Conservation (phyloP, 2,888 invertebrate genomes). For the Bellardia bayeri region DNA sequence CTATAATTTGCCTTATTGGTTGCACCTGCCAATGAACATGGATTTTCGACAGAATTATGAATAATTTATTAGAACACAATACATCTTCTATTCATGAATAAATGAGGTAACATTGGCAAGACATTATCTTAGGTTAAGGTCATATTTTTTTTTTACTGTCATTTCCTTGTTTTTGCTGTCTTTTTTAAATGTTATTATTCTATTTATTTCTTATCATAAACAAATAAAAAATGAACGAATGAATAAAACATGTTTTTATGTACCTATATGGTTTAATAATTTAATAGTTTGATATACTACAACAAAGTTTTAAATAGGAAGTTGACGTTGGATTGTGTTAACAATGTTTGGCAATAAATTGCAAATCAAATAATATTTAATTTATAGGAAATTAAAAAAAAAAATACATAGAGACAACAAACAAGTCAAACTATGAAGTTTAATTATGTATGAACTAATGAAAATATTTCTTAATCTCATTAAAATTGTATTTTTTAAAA, state of each 20-base stretch:
- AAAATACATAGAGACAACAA: not conserved
- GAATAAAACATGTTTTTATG: conserved; percentile 11
- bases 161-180: conserved; percentile 8
- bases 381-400: not conserved
- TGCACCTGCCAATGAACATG: not conserved
- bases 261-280: not conserved
- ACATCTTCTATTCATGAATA: not conserved
- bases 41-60: conserved; percentile 34
- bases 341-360: conserved; percentile 8
- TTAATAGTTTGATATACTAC: conserved; percentile 21
- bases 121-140: conserved; percentile 59
- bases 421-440: too few relatives aligned
- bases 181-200: conserved; percentile 1
- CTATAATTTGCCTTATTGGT: not conserved
- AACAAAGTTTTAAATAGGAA: conserved; percentile 24
- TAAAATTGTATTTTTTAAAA: too few relatives aligned
- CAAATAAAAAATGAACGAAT: conserved; percentile 22
- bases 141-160: not conserved
- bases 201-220: conserved; percentile 33
- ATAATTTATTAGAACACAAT: conserved; percentile 37
- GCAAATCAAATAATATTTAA: not conserved
- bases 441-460: too few relatives aligned
- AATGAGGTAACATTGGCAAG: conserved; percentile 50
- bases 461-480: too few relatives aligned
- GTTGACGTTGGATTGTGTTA: not conserved